phyloP scores from a whole-genome alignment of 2,113 vertebrate genomes.

The Calonectris borealis region DNA sequence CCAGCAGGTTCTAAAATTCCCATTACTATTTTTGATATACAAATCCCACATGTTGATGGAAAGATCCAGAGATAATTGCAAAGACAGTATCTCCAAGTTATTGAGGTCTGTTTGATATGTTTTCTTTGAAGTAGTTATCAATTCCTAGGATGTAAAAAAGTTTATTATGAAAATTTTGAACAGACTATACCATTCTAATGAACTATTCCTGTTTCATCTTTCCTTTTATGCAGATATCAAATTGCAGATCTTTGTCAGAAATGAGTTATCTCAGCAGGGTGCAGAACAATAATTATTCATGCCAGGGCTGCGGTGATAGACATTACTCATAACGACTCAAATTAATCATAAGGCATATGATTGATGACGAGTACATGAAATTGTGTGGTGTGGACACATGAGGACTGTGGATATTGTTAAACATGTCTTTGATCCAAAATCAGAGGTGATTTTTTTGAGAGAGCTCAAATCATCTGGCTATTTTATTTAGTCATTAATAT shows the following conservation, averaged over 20 bases:
- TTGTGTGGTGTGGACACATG: slow-evolving; percentile 36
- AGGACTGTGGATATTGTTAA: slow-evolving; percentile 54
- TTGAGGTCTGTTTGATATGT: not conserved
- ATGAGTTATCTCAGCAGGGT: slow-evolving; percentile 42
- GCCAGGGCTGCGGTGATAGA: slow-evolving; percentile 40
- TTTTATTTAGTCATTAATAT: slow-evolving; percentile 39
- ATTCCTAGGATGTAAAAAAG: not conserved
- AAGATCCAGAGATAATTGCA: not conserved
- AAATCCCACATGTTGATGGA: not conserved
- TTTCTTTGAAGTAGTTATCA: not conserved
- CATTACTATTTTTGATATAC: not conserved
- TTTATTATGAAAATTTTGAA: not conserved
- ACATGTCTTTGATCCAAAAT: slow-evolving; percentile 62
- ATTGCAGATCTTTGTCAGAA: slow-evolving; percentile 59
- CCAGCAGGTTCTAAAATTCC: not conserved
- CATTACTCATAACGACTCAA: slow-evolving; percentile 66
- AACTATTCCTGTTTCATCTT: slow-evolving; percentile 16
- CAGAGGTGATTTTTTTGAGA: slow-evolving; percentile 54
- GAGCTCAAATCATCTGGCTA: slow-evolving; percentile 25
- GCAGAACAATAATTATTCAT: slow-evolving; percentile 63
- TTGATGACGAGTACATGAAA: slow-evolving; percentile 46
- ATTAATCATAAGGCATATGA: slow-evolving; percentile 61
- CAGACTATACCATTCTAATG: not conserved
- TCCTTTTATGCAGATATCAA: slow-evolving; percentile 52
- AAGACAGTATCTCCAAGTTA: not conserved